phyloP scores from a whole-genome alignment of 1,140 invertebrate genomes.

The Drosophila pectinifera region DNA sequence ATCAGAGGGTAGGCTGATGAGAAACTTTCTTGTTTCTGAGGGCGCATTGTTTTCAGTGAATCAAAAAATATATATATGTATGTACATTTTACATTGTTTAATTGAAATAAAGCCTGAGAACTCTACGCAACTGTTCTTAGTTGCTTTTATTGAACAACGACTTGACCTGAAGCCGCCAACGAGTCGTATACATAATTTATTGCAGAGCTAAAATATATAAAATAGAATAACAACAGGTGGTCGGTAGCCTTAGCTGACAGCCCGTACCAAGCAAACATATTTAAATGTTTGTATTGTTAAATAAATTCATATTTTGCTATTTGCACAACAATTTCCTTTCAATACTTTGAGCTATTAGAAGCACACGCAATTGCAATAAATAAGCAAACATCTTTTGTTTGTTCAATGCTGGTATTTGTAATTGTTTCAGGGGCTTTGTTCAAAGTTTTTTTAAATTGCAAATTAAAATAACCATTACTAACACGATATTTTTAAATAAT shows the following conservation, averaged over 20 bases:
- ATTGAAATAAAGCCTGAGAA: conserved; percentile 8
- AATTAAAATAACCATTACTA: too few relatives aligned
- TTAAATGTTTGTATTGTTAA: not conserved
- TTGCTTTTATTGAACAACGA: not conserved
- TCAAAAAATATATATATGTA: conserved; percentile 3
- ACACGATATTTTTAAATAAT: not conserved
- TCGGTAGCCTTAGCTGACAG: not conserved
- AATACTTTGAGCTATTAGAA: not conserved
- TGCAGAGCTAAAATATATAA: too few relatives aligned
- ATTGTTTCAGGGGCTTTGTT: not conserved
- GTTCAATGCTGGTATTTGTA: not conserved
- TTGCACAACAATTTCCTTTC: too few relatives aligned
- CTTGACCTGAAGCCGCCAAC: not conserved
- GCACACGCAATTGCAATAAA: not conserved
- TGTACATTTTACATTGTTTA: not conserved
- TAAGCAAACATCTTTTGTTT: not conserved
- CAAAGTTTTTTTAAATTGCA: too few relatives aligned
- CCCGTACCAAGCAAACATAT: not conserved
- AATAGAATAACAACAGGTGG: too few relatives aligned
- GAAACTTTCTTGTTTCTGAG: not conserved
- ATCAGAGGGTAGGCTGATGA: not conserved
- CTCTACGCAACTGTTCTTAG: too few relatives aligned
- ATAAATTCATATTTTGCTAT: not conserved
- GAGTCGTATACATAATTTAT: conserved; percentile 12
- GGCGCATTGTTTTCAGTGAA: not conserved